A percentile compares a stretch with the other conserved stretches of the same genome.
Evolutionary conservation across 2,113 vertebrate genomes (phyloP).

Genomic region (Balaeniceps rex): DNA sequence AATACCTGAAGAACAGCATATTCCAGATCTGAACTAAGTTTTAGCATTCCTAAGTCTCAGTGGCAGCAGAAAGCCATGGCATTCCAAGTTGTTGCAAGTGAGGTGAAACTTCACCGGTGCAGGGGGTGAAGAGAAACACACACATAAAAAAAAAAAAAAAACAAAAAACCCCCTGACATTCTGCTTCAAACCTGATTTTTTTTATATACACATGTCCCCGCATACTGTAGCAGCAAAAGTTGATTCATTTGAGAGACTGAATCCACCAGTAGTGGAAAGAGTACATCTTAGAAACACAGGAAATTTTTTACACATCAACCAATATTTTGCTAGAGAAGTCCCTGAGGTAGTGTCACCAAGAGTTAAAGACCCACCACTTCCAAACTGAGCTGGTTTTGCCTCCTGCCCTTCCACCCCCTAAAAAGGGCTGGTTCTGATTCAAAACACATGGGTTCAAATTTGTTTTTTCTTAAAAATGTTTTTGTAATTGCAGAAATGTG

Average conservation of each 20-base stretch:
- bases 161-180: neutral
- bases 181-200: neutral
- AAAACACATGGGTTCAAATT: neutral
- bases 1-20: neutral
- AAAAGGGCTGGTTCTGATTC: neutral
- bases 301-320: neutral
- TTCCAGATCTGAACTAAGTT: neutral
- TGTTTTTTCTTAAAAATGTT: neutral
- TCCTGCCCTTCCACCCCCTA: neutral
- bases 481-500: neutral
- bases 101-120: neutral
- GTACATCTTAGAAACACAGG: neutral
- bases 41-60: neutral
- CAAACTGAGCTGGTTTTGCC: neutral
- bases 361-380: neutral
- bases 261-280: neutral
- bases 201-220: neutral
- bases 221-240: neutral
- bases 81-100: neutral
- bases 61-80: neutral
- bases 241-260: neutral
- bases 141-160: neutral
- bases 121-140: neutral
- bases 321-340: neutral
- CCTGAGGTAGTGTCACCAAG: neutral